Conservation (phyloP, 2,888 invertebrate genomes). For the Mayetiola destructor region DNA sequence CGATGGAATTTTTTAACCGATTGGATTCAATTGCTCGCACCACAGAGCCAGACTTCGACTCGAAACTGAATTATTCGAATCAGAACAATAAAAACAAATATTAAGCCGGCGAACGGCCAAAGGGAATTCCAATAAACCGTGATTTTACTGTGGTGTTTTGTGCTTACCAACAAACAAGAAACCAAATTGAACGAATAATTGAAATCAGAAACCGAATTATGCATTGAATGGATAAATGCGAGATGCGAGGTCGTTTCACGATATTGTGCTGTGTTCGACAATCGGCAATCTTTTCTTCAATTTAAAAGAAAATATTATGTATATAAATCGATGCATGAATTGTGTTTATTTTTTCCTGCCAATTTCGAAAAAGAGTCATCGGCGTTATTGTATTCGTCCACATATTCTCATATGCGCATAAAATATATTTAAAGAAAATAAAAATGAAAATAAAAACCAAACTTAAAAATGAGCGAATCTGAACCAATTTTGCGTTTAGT, state of each 20-base stretch:
- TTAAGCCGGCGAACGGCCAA: not conserved
- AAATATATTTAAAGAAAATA: too few species aligned
- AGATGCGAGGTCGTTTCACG: not conserved
- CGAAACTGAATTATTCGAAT: too few species aligned
- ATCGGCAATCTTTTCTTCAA: not conserved
- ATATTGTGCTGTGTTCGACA: slow-evolving; percentile 4
- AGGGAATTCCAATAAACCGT: too few species aligned
- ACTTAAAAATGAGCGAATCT: too few species aligned
- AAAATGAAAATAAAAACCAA: too few species aligned
- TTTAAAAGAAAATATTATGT: slow-evolving; percentile 9
- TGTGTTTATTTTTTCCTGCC: not conserved
- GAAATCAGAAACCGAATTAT: slow-evolving; percentile 4
- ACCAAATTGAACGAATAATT: slow-evolving; percentile 4
- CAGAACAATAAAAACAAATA: not conserved
- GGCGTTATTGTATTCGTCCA: not conserved
- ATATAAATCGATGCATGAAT: too few species aligned
- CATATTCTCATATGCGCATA: not conserved
- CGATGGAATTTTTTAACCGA: too few species aligned
- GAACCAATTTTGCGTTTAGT: too few species aligned
- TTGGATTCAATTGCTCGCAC: too few species aligned
- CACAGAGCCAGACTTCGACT: too few species aligned
- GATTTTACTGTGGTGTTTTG: too few species aligned
- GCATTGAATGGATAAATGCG: slow-evolving; percentile 1
- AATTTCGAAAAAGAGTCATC: slow-evolving; percentile 8
- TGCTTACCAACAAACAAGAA: too few species aligned